A percentile compares a stretch with the other conserved stretches of the same genome.
These are phyloP conservation scores for Philopotamus ludificatus DNA, from an alignment of 1,140 invertebrate genomes.

Conservation along the genomic window DNA sequence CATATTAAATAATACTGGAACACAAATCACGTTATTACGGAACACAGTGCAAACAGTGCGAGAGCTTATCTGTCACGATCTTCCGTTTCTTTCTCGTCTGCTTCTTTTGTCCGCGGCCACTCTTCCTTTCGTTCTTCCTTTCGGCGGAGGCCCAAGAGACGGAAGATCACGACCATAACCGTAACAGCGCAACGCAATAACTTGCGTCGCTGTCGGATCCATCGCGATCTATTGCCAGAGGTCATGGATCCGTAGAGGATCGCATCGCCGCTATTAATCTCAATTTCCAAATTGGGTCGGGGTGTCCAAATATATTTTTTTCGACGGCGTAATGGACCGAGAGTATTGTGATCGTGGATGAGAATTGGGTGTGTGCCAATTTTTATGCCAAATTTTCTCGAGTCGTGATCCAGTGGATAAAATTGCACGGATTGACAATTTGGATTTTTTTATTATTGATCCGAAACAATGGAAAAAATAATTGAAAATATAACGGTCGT, in stretches of 20 bases:
- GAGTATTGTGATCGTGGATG: background rate
- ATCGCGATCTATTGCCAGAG: background rate
- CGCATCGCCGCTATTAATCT: background rate
- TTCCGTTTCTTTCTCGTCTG: conserved; percentile 3
- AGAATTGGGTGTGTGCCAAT: background rate
- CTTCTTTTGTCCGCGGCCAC: background rate
- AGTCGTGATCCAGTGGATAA: background rate
- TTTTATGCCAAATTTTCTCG: background rate
- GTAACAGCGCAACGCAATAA: background rate
- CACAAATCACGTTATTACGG: conserved; percentile 5
- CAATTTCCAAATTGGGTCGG: background rate
- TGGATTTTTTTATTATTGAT: too few relatives aligned
- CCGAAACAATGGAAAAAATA: too few relatives aligned
- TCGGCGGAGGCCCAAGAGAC: background rate
- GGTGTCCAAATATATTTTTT: background rate
- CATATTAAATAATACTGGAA: too few relatives aligned
- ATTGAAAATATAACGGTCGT: too few relatives aligned
- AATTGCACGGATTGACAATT: background rate
- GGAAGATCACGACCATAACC: background rate
- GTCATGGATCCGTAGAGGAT: background rate
- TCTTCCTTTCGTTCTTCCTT: background rate
- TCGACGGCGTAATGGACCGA: too few relatives aligned
- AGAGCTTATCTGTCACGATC: conserved; percentile 16
- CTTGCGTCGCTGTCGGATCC: background rate
- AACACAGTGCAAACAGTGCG: conserved; percentile 1